Base-by-base conservation (phyloP, 2,888 invertebrate species). In the Ornithoptera alexandrae region DNA sequence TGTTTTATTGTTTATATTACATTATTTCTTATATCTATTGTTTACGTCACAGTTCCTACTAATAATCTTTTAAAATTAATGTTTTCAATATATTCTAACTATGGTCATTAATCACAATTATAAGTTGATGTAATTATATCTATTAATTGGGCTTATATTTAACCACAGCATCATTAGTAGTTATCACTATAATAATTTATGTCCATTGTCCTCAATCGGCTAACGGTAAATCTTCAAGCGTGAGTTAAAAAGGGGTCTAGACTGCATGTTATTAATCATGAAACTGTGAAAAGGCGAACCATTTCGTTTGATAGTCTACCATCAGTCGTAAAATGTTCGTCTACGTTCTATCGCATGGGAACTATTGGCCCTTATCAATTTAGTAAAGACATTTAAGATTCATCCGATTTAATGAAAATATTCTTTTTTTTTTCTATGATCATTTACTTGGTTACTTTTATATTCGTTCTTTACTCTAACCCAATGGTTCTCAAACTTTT, bases 221-320 rank as follows among this genome's bases (percentile, higher is more conserved):
- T 50, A 65, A 17, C 30, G n/a, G 61, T 65, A 61, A 69, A 69
- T 61, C 69, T 65, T 62, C 65, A 30, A 61, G 46, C 42, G 24
- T 30, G 22, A 7, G 39, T 56, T 12, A 65, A 69, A 69, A 69
- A 65, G 60, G 56, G 64, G 65, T 69, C 69, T 69, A 65, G 69
- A 56, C 69, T 65, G 17, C 3, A 30, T 0, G 50, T 30, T 56
- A 69, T 69, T 65, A 62, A 69, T 69, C 69, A 69, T 69, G 30
- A 46, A 15, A 65, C 60, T 69, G 63, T 69, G 64, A 69, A 69
- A 61, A 62, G 46, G 57, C 57, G 57, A 30, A 42, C 64, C 69
- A 59, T 69, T 69, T 61, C 20, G 17, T 18, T 60, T 69, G 65
- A 69, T 65, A 24, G 56, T 50, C 65, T 42, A 64, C 59, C n/a